Conservation (phyloP, 2,888 invertebrate species). For the Hypsopygia costalis region DNA sequence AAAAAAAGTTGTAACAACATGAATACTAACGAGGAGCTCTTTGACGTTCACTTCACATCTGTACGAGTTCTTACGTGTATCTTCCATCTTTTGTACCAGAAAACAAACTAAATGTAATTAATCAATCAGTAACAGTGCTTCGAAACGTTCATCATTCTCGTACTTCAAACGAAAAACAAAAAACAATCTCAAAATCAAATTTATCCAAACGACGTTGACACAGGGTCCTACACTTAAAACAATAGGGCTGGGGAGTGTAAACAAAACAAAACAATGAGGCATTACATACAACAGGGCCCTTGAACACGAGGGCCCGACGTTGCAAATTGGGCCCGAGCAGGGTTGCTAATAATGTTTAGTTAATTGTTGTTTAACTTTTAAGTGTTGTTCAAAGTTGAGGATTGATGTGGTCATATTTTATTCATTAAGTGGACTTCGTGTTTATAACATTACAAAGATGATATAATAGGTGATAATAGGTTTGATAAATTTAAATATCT, state of each 20-base stretch:
- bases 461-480: too few species aligned
- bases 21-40: too few species aligned
- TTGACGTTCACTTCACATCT: too few species aligned
- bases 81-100: too few species aligned
- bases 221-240: constrained; percentile 27
- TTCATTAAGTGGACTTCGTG: constrained; percentile 6
- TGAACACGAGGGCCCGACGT: constrained; percentile 22
- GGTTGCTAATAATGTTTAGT: constrained; percentile 30
- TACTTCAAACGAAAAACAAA: not conserved
- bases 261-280: constrained; percentile 36
- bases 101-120: too few species aligned
- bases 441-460: too few species aligned
- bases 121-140: not conserved
- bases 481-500: too few species aligned
- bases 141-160: too few species aligned
- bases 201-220: constrained; percentile 7
- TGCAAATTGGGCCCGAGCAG: constrained; percentile 21
- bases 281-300: constrained; percentile 37
- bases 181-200: constrained; percentile 5
- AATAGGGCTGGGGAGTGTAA: constrained; percentile 25
- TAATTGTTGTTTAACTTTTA: constrained; percentile 32
- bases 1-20: too few species aligned
- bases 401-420: constrained; percentile 6
- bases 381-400: constrained; percentile 15
- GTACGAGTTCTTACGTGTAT: too few species aligned